phyloP scores from a whole-genome alignment of 2,797 vertebrate species.

The Crenuchus spilurus region DNA sequence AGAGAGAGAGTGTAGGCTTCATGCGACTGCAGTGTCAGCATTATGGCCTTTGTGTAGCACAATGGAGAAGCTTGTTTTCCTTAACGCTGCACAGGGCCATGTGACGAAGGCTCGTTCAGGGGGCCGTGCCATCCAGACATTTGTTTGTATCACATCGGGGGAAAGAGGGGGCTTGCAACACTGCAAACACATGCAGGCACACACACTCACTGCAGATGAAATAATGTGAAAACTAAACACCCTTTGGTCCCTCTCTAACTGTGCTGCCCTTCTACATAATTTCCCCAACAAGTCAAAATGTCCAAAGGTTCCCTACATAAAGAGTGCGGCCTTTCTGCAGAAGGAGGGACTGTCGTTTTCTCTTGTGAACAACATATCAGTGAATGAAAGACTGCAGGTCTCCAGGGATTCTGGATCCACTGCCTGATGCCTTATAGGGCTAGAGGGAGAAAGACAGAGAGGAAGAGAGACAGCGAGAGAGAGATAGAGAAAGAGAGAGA shows the following conservation, averaged over 20 bases:
- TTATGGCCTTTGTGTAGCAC: slow-evolving; percentile 78
- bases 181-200: slow-evolving; percentile 58
- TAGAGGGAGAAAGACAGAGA: slow-evolving; percentile 58
- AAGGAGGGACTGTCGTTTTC: slow-evolving; percentile 7
- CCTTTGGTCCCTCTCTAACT: background rate
- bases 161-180: slow-evolving; percentile 68
- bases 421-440: slow-evolving; percentile 52
- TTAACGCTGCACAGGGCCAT: slow-evolving; percentile 77
- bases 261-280: background rate
- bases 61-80: slow-evolving; percentile 82
- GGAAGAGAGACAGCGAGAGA: background rate
- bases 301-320: background rate
- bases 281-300: background rate
- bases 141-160: slow-evolving; percentile 75
- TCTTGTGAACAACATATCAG: slow-evolving; percentile 36
- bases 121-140: slow-evolving; percentile 76
- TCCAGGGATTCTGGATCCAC: slow-evolving; percentile 42
- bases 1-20: slow-evolving; percentile 59
- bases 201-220: slow-evolving; percentile 46
- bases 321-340: background rate
- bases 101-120: slow-evolving; percentile 75
- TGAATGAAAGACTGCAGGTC: slow-evolving; percentile 53
- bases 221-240: slow-evolving; percentile 28
- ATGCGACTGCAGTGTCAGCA: slow-evolving; percentile 81
- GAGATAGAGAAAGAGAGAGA: slow-evolving; percentile 15